A percentile compares a stretch with the other conserved stretches of the same genome.
phyloP scores from a whole-genome alignment of 2,888 invertebrate species.

The Caenorhabditis sp. region DNA sequence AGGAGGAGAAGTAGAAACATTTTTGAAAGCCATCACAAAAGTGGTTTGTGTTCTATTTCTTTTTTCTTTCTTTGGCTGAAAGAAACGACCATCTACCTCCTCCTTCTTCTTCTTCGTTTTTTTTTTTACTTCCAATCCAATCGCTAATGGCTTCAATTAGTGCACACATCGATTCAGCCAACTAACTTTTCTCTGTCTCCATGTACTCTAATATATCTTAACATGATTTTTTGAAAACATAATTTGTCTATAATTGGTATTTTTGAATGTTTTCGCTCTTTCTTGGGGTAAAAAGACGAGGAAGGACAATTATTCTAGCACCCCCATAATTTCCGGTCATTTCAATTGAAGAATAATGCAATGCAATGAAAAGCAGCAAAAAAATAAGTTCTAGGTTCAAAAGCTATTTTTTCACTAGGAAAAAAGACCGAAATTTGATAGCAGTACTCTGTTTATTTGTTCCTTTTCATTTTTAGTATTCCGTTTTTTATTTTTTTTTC shows the following conservation, averaged over 20 bases:
- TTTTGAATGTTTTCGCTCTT: background rate
- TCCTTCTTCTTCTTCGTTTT: constrained; percentile 15
- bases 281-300: background rate
- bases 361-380: background rate
- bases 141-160: constrained; percentile 46
- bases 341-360: constrained; percentile 10
- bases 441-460: background rate
- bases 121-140: constrained; percentile 7
- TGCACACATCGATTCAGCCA: constrained; percentile 38
- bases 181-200: constrained; percentile 5
- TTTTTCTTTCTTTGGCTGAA: background rate
- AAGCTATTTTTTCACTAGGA: background rate
- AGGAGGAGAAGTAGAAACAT: background rate
- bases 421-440: background rate
- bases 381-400: constrained; percentile 8
- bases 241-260: background rate
- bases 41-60: background rate
- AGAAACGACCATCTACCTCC: constrained; percentile 8
- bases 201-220: constrained; percentile 22
- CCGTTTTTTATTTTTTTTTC: background rate
- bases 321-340: constrained; percentile 29
- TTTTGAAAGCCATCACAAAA: background rate
- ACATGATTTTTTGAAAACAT: background rate
- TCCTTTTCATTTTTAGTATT: background rate
- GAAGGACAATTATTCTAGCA: constrained; percentile 26